Conservation (phyloP, 2,113 vertebrate genomes). For the Mystacornis crossleyi region DNA sequence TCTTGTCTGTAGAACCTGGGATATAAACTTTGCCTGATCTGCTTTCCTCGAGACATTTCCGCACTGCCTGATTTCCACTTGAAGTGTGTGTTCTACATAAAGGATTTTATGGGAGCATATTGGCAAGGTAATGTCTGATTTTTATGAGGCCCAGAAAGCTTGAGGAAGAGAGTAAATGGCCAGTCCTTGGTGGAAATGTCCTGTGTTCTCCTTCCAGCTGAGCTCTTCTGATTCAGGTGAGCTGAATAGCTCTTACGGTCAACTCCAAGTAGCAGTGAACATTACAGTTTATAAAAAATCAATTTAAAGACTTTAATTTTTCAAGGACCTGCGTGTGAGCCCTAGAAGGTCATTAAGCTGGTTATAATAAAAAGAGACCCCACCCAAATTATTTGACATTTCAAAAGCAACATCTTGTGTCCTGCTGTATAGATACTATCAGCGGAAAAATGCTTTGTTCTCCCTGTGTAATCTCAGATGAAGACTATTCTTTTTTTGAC, state of each 20-base stretch:
- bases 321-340: neutral
- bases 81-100: neutral
- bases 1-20: neutral
- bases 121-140: neutral
- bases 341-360: neutral
- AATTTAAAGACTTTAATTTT: neutral
- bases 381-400: neutral
- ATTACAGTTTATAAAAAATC: neutral
- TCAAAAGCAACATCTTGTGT: constrained; percentile 7
- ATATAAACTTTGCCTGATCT: neutral
- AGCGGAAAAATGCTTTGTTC: neutral
- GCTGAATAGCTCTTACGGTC: neutral
- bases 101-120: neutral
- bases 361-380: neutral
- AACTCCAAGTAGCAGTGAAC: neutral
- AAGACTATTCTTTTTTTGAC: neutral
- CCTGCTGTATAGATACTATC: neutral
- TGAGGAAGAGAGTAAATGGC: neutral
- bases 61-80: neutral
- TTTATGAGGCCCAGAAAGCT: neutral
- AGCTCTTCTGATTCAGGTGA: neutral
- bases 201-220: neutral
- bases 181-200: neutral
- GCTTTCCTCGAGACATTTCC: neutral
- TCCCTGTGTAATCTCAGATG: neutral